phyloP scores from a whole-genome alignment of 1,140 invertebrate genomes.

The Delia radicum region DNA sequence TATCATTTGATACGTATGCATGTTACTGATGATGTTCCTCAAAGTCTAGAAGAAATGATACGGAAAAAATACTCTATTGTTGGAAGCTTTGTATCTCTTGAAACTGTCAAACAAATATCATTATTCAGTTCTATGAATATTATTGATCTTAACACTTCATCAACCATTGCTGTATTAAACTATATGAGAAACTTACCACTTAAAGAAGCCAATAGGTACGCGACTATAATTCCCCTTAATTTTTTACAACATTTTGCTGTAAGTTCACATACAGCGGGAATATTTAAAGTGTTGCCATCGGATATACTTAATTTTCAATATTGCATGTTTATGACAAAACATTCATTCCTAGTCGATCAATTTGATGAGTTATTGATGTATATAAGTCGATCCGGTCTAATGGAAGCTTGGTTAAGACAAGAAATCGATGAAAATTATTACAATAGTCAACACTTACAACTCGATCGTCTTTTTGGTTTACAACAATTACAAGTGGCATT shows the following conservation, averaged over 20 bases:
- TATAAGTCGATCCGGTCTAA: not conserved
- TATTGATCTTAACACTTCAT: not conserved
- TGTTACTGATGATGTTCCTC: slow-evolving; percentile 25
- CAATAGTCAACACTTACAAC: not conserved
- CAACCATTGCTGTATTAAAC: not conserved
- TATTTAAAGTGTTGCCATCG: not conserved
- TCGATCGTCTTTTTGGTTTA: not conserved
- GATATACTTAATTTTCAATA: not conserved
- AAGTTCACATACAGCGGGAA: not conserved
- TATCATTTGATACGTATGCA: not conserved
- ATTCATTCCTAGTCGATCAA: not conserved
- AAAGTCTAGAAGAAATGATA: slow-evolving; percentile 37
- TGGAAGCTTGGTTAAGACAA: not conserved
- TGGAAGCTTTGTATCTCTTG: not conserved
- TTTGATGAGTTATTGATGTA: not conserved
- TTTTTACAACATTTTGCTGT: not conserved
- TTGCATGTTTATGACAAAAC: not conserved
- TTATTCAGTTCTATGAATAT: not conserved
- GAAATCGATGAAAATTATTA: not conserved
- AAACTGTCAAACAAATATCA: not conserved
- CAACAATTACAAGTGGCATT: not conserved
- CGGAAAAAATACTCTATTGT: slow-evolving; percentile 37
- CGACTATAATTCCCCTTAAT: not conserved
- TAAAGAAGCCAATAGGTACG: not conserved
- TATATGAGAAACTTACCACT: not conserved